A percentile compares a stretch with the other conserved stretches of the same genome.
Conservation (phyloP, 2,888 invertebrate genomes). For the Epirrhoe alternata region DNA sequence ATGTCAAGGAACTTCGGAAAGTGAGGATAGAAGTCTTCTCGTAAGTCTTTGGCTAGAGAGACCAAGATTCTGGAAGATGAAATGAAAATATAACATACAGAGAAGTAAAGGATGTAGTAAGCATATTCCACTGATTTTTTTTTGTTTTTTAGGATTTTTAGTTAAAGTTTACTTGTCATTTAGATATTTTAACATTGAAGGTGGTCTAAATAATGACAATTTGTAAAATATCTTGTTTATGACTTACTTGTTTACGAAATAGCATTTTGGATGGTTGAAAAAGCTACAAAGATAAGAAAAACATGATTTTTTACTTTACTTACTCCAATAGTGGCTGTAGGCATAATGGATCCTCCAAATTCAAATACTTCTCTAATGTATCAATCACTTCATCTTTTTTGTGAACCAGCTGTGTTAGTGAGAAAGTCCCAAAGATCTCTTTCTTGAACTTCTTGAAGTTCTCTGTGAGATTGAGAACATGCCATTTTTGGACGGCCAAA, state of each 20-base stretch:
- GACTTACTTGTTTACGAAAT: too few relatives aligned
- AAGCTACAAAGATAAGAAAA: neutral
- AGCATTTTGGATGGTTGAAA: too few relatives aligned
- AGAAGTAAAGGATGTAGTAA: too few relatives aligned
- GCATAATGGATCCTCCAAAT: constrained; percentile 89
- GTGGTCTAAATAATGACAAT: too few relatives aligned
- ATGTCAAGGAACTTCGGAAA: constrained; percentile 91
- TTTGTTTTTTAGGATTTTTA: too few relatives aligned
- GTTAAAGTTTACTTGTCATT: too few relatives aligned
- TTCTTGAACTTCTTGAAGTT: constrained; percentile 91
- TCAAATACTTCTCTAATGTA: constrained; percentile 89
- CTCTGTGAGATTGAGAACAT: constrained; percentile 93
- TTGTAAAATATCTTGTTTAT: too few relatives aligned
- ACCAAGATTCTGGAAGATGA: constrained; percentile 88
- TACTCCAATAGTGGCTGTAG: constrained; percentile 94
- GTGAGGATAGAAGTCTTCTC: constrained; percentile 94
- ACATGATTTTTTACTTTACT: constrained; percentile 68
- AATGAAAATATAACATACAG: constrained; percentile 4
- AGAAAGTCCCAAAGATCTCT: constrained; percentile 90
- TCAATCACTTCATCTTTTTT: constrained; percentile 91
- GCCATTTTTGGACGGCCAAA: constrained; percentile 94
- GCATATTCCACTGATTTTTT: too few relatives aligned
- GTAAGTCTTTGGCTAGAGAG: constrained; percentile 94
- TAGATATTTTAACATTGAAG: too few relatives aligned
- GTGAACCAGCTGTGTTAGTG: constrained; percentile 93